These are phyloP conservation scores for Odiellus spinosus DNA, from an alignment of 2,888 invertebrate genomes.

Conservation along the genomic window DNA sequence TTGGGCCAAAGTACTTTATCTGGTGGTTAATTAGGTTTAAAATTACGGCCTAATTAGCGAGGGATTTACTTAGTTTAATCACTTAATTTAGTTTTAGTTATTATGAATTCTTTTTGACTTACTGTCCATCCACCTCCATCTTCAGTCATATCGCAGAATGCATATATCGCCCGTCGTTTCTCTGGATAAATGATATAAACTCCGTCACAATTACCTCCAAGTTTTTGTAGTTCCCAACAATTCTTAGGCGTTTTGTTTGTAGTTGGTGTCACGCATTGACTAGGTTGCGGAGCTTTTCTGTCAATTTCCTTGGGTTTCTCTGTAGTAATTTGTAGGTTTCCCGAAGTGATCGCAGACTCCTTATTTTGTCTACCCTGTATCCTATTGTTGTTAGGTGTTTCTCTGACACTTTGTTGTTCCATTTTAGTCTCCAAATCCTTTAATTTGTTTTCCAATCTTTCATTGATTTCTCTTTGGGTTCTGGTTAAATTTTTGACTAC, in stretches of 20 bases:
- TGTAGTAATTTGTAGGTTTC: not conserved
- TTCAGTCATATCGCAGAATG: conserved; percentile 41
- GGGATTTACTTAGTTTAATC: not conserved
- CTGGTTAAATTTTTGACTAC: conserved; percentile 10
- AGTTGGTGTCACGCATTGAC: not conserved
- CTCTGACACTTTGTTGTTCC: not conserved
- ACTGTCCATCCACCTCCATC: conserved; percentile 50
- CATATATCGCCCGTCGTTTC: conserved; percentile 14
- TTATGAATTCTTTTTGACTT: conserved; percentile 24
- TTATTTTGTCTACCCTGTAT: not conserved
- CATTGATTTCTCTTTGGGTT: conserved; percentile 9
- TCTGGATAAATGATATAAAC: conserved; percentile 20
- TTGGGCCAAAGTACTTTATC: too few relatives aligned
- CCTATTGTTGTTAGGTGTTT: not conserved
- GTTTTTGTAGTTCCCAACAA: conserved; percentile 19
- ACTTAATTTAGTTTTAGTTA: not conserved
- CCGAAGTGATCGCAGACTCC: not conserved
- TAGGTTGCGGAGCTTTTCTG: not conserved
- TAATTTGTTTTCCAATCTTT: conserved; percentile 12
- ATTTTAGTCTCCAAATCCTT: conserved; percentile 13
- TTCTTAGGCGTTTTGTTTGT: conserved; percentile 11
- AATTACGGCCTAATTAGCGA: not conserved
- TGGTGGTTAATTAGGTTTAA: not conserved
- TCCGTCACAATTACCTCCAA: conserved; percentile 21
- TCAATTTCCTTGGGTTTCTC: not conserved